Conservation (phyloP, 2,797 vertebrate species). For the Bucorvus abyssinicus region DNA sequence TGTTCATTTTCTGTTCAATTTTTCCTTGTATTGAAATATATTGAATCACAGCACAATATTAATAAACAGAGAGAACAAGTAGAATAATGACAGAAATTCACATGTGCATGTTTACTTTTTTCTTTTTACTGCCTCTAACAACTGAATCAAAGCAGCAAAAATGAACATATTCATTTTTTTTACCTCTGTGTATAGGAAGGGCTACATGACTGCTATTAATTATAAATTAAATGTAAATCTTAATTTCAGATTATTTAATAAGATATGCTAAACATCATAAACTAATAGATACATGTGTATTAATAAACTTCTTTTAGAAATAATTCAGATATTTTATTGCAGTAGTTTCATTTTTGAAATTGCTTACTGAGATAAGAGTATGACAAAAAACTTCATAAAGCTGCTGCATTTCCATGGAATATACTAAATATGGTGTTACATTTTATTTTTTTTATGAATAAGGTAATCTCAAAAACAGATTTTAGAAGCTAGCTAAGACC, state of each 20-base stretch:
- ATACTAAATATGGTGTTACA: background rate
- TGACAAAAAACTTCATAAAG: constrained; percentile 17
- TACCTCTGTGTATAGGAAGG: background rate
- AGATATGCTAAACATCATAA: background rate
- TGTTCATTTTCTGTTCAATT: too few relatives aligned
- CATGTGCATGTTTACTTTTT: background rate
- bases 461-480: constrained; percentile 9
- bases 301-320: background rate
- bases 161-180: background rate
- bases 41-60: background rate
- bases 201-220: background rate
- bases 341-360: constrained; percentile 1
- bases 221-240: background rate
- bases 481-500: background rate
- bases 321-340: background rate
- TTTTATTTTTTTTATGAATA: constrained; percentile 1
- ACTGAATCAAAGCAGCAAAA: background rate
- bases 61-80: background rate
- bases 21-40: background rate
- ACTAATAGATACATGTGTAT: background rate
- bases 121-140: background rate
- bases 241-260: background rate
- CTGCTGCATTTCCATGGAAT: background rate
- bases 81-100: background rate
- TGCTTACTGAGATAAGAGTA: background rate